A percentile compares a stretch with the other conserved stretches of the same genome.
phyloP scores from a whole-genome alignment of 2,797 vertebrate species.

The Helostoma temminkii region DNA sequence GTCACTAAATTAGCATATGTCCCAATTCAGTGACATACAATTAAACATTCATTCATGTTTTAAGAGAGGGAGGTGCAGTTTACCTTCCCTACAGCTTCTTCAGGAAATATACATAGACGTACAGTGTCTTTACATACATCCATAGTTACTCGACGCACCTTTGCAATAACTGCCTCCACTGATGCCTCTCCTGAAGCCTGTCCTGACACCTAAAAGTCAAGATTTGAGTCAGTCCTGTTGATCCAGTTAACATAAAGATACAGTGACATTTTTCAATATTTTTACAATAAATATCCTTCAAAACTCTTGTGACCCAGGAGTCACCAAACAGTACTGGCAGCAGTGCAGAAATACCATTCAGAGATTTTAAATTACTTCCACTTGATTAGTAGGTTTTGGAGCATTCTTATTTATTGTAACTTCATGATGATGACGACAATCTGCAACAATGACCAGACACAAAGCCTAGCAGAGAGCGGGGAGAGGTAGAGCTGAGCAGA shows the following conservation, averaged over 20 bases:
- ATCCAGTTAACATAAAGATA: constrained; percentile 1
- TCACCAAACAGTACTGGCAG: too few species aligned
- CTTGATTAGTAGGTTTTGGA: too few species aligned
- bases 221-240: constrained; percentile 10
- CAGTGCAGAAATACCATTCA: too few species aligned
- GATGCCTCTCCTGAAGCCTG: constrained; percentile 89
- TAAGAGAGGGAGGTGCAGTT: background rate
- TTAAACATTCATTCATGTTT: background rate
- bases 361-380: too few species aligned
- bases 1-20: constrained; percentile 2
- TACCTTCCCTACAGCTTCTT: background rate
- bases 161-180: constrained; percentile 85
- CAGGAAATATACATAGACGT: background rate
- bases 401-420: too few species aligned
- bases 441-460: too few species aligned
- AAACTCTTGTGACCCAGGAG: too few species aligned
- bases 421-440: background rate
- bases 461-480: too few species aligned
- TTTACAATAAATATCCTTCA: too few species aligned
- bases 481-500: too few species aligned
- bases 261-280: too few species aligned
- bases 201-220: constrained; percentile 82
- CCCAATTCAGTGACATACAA: too few species aligned
- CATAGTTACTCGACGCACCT: constrained; percentile 71
- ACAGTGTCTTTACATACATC: background rate